A percentile compares a stretch with the other conserved stretches of the same genome.
phyloP scores from a whole-genome alignment of 2,113 vertebrate species.

The Dolichotis patagonum region DNA sequence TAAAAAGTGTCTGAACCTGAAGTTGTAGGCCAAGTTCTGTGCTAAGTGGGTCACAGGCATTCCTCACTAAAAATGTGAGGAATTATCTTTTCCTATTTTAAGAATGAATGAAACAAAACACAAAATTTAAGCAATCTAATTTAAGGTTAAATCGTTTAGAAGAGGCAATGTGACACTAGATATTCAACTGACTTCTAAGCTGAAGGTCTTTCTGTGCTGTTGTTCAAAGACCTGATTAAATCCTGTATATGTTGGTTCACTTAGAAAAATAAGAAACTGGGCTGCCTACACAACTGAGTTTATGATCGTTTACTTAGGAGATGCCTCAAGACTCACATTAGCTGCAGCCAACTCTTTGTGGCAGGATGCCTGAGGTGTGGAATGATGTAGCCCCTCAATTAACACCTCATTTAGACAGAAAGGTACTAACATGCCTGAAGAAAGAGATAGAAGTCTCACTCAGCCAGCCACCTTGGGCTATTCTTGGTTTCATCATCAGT shows the following conservation, averaged over 20 bases:
- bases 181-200: slow-evolving; percentile 26
- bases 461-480: not conserved
- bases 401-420: slow-evolving; percentile 5
- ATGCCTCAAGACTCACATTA: slow-evolving; percentile 43
- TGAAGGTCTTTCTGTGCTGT: not conserved
- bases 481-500: not conserved
- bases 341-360: slow-evolving; percentile 5
- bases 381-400: not conserved
- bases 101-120: slow-evolving; percentile 33
- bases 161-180: slow-evolving; percentile 55
- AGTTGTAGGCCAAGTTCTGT: not conserved
- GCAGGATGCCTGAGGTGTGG: not conserved
- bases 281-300: not conserved
- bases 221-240: slow-evolving; percentile 53
- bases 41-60: not conserved
- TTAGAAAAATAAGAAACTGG: slow-evolving; percentile 60
- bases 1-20: not conserved
- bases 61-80: slow-evolving; percentile 24
- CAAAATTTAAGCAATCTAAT: slow-evolving; percentile 43
- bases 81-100: slow-evolving; percentile 46
- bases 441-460: not conserved
- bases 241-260: not conserved
- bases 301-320: slow-evolving; percentile 55
- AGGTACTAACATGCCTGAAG: not conserved
- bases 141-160: slow-evolving; percentile 19